Conservation (phyloP, 2,113 vertebrate species). For the Cryptotis parvus region DNA sequence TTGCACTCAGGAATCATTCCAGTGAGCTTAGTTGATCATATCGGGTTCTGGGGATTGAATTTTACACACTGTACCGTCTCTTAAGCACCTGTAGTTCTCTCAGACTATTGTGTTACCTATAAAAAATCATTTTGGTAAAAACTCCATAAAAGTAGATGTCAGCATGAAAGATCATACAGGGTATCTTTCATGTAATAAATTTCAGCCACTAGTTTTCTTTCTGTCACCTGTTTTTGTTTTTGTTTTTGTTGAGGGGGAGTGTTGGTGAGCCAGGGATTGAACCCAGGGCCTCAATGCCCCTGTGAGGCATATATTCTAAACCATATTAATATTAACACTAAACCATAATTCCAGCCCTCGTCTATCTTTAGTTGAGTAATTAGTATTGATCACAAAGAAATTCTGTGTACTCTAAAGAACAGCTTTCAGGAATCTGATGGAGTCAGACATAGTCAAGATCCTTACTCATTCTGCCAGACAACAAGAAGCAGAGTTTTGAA, state of each 20-base stretch:
- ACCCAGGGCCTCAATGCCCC: neutral
- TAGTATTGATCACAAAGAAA: neutral
- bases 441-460: neutral
- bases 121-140: neutral
- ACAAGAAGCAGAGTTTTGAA: neutral
- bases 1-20: no score
- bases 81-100: neutral
- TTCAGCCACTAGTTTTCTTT: neutral
- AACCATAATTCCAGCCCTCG: neutral
- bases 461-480: neutral
- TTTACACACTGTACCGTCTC: no score
- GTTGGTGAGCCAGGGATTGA: neutral
- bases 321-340: no score
- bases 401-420: neutral
- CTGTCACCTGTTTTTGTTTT: neutral
- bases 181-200: no score
- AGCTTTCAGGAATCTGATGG: neutral
- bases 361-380: neutral
- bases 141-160: no score
- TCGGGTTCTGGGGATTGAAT: no score
- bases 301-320: neutral
- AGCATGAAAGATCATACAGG: no score
- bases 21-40: no score
- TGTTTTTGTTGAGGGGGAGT: no score
- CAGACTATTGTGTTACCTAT: neutral